phyloP scores from a whole-genome alignment of 2,797 vertebrate species.

The Oryzias dopingdopingensis region DNA sequence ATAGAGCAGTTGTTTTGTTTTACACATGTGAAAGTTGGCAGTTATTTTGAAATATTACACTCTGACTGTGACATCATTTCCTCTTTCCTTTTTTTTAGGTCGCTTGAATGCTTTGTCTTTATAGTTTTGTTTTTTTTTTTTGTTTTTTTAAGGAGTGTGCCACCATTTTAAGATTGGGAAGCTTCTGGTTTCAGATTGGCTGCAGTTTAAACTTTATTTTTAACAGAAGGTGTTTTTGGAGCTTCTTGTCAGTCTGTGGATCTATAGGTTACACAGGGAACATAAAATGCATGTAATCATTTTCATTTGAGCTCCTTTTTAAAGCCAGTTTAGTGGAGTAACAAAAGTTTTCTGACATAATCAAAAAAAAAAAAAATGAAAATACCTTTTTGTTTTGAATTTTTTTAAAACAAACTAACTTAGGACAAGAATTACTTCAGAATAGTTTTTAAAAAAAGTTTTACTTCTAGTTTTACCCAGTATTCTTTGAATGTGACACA shows the following conservation, averaged over 20 bases:
- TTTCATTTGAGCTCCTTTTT: slow-evolving; percentile 3
- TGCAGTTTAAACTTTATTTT: slow-evolving; percentile 41
- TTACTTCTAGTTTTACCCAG: slow-evolving; percentile 44
- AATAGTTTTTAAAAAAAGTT: slow-evolving; percentile 24
- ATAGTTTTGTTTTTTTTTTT: slow-evolving; percentile 38
- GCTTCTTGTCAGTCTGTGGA: slow-evolving; percentile 17
- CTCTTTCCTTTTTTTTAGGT: slow-evolving; percentile 61
- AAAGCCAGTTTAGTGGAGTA: slow-evolving; percentile 5
- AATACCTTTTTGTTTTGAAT: too few species aligned
- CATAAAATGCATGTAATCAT: background rate
- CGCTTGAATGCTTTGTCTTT: slow-evolving; percentile 42
- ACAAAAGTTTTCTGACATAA: slow-evolving; percentile 11
- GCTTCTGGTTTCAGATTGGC: slow-evolving; percentile 41
- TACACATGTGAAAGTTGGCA: slow-evolving; percentile 58
- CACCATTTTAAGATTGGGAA: slow-evolving; percentile 66
- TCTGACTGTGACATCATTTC: slow-evolving; percentile 68
- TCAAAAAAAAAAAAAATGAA: slow-evolving; percentile 14
- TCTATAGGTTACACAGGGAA: slow-evolving; percentile 37
- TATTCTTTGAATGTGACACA: slow-evolving; percentile 35
- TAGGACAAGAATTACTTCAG: background rate
- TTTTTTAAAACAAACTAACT: too few species aligned
- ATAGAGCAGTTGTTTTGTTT: slow-evolving; percentile 8
- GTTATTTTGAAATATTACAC: slow-evolving; percentile 72
- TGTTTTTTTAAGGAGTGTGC: slow-evolving; percentile 38
- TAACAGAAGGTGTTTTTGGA: slow-evolving; percentile 42